Percentiles rank a stretch among this genome's conserved stretches.
Conservation (phyloP, 2,888 invertebrate genomes). For the Macrophya alboannulata region DNA sequence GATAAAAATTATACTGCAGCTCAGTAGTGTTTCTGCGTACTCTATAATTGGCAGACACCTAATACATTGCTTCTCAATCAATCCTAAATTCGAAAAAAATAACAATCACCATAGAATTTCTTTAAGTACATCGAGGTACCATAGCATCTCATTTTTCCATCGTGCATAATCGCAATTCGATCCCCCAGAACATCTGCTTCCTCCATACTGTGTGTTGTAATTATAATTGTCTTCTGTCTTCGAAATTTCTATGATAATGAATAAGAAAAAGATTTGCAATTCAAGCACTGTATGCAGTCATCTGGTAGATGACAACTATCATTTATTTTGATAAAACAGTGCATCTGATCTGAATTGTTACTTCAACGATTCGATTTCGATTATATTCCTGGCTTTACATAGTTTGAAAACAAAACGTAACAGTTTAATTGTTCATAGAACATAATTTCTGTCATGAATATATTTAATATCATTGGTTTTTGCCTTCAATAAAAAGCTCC, state of each 20-base stretch:
- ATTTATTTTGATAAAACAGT: background rate
- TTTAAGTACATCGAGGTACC: constrained; percentile 94
- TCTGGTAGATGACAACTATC: background rate
- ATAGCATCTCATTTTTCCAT: constrained; percentile 88
- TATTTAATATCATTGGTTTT: background rate
- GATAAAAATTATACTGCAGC: too few relatives aligned
- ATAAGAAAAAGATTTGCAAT: constrained; percentile 13
- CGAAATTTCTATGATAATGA: constrained; percentile 78
- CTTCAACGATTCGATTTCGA: background rate
- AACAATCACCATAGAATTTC: constrained; percentile 82
- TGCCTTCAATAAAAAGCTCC: background rate
- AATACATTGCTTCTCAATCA: background rate
- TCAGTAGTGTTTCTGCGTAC: background rate
- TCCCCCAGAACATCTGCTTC: constrained; percentile 96
- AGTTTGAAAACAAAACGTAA: background rate
- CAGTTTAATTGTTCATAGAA: background rate
- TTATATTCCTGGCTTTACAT: background rate
- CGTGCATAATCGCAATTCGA: constrained; percentile 92
- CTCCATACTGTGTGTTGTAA: constrained; percentile 98
- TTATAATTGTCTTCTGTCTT: constrained; percentile 90
- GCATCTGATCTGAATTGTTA: background rate
- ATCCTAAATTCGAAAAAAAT: background rate
- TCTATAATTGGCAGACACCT: background rate
- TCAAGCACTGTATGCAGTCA: background rate
- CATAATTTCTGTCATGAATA: background rate